These are phyloP conservation scores for Volucella inanis DNA, from an alignment of 2,888 invertebrate genomes.

Conservation along the genomic window DNA sequence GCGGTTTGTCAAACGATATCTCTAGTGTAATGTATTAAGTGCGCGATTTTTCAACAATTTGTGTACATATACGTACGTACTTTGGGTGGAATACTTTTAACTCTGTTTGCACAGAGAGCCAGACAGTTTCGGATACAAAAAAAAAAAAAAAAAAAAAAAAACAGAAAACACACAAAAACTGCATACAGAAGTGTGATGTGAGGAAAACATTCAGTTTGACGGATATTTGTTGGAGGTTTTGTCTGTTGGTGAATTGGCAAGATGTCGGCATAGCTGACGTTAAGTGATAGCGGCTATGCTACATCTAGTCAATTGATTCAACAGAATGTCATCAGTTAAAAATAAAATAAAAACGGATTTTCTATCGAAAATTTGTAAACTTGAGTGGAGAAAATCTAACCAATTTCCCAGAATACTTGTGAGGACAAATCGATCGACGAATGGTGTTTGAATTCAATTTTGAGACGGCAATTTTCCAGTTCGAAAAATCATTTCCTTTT, in stretches of 20 bases:
- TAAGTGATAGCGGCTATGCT: slow-evolving; percentile 82
- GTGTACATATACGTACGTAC: slow-evolving; percentile 73
- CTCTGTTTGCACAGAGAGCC: slow-evolving; percentile 23
- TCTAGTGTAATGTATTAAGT: slow-evolving; percentile 36
- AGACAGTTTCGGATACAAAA: slow-evolving; percentile 68
- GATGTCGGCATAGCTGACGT: slow-evolving; percentile 84
- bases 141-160: slow-evolving; percentile 77
- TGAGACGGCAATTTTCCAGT: no score
- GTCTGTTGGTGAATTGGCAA: slow-evolving; percentile 83
- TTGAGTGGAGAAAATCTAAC: no score
- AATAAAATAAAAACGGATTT: no score
- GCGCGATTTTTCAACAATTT: slow-evolving; percentile 6
- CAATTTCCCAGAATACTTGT: no score
- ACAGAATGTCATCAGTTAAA: slow-evolving; percentile 79
- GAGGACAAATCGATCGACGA: no score
- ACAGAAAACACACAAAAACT: not conserved
- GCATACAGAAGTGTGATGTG: no score
- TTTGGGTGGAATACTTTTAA: slow-evolving; percentile 79
- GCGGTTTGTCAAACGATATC: slow-evolving; percentile 36
- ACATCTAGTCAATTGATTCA: slow-evolving; percentile 83
- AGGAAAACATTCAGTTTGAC: not conserved
- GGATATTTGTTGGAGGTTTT: slow-evolving; percentile 24
- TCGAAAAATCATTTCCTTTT: no score
- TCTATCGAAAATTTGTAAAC: no score
- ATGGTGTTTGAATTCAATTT: no score